Percentiles rank a stretch among this genome's conserved stretches.
Evolutionary conservation across 2,888 invertebrate genomes (phyloP).

Genomic region (Bibio marci): DNA sequence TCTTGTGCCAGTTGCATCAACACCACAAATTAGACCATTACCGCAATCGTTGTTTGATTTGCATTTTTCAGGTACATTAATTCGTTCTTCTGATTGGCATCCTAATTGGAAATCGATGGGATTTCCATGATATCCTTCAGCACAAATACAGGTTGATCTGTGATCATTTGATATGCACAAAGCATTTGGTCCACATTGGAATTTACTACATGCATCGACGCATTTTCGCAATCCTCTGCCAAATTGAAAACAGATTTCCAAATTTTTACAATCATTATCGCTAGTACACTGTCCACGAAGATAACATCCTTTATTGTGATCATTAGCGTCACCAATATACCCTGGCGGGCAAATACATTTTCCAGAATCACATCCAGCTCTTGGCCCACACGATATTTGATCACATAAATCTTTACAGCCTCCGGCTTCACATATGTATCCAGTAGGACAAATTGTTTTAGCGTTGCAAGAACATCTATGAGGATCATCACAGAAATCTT

Average conservation of each 20-base stretch:
- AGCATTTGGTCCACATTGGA: slow-evolving; percentile 82
- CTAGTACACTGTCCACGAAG: slow-evolving; percentile 59
- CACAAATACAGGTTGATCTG: slow-evolving; percentile 70
- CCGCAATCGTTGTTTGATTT: slow-evolving; percentile 53
- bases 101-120: slow-evolving; percentile 64
- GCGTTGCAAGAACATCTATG: slow-evolving; percentile 50
- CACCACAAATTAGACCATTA: slow-evolving; percentile 49
- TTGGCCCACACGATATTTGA: slow-evolving; percentile 59
- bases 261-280: slow-evolving; percentile 64
- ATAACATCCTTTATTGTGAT: slow-evolving; percentile 50
- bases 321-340: slow-evolving; percentile 56
- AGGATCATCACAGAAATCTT: slow-evolving; percentile 52
- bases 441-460: slow-evolving; percentile 56
- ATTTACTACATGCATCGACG: slow-evolving; percentile 70
- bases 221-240: slow-evolving; percentile 64
- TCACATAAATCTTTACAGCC: slow-evolving; percentile 64
- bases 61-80: slow-evolving; percentile 39
- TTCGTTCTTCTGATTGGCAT: slow-evolving; percentile 53
- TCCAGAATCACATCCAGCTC: slow-evolving; percentile 64
- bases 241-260: slow-evolving; percentile 77
- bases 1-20: slow-evolving; percentile 41
- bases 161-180: slow-evolving; percentile 71
- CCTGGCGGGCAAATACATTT: slow-evolving; percentile 66
- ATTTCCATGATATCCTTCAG: slow-evolving; percentile 65
- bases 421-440: slow-evolving; percentile 54